Conservation (phyloP, 2,797 vertebrate species). For the Anas capensis region DNA sequence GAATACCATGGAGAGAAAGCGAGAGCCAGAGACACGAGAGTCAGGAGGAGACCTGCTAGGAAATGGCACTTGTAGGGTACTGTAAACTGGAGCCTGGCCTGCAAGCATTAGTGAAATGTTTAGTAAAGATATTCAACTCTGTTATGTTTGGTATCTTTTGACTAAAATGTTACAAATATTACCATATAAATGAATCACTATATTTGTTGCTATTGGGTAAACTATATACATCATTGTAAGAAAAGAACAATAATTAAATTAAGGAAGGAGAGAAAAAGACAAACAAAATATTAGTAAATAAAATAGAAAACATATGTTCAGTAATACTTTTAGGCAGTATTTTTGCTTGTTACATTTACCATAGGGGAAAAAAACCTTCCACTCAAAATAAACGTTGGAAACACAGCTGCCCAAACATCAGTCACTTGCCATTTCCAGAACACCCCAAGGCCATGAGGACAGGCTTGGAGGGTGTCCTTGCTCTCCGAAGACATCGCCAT, state of each 20-base stretch:
- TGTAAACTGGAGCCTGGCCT: conserved; percentile 67
- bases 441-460: rapidly evolving
- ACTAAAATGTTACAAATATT: conserved; percentile 51
- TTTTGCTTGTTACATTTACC: conserved; percentile 53
- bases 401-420: background rate
- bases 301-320: conserved; percentile 55
- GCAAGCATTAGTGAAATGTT: conserved; percentile 63
- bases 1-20: background rate
- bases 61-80: background rate
- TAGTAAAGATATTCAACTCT: conserved; percentile 37
- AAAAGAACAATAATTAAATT: conserved; percentile 74
- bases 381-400: background rate
- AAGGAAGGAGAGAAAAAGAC: conserved; percentile 59
- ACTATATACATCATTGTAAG: conserved; percentile 66
- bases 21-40: background rate
- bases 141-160: conserved; percentile 9
- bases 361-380: background rate
- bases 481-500: background rate
- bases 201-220: conserved; percentile 52
- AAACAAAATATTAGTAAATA: conserved; percentile 78
- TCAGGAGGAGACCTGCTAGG: background rate
- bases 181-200: conserved; percentile 41
- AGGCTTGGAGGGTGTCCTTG: background rate
- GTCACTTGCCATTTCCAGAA: background rate
- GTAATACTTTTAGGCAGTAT: conserved; percentile 75